Base-by-base conservation (phyloP, 2,113 vertebrate genomes). In the Anthoscopus minutus region DNA sequence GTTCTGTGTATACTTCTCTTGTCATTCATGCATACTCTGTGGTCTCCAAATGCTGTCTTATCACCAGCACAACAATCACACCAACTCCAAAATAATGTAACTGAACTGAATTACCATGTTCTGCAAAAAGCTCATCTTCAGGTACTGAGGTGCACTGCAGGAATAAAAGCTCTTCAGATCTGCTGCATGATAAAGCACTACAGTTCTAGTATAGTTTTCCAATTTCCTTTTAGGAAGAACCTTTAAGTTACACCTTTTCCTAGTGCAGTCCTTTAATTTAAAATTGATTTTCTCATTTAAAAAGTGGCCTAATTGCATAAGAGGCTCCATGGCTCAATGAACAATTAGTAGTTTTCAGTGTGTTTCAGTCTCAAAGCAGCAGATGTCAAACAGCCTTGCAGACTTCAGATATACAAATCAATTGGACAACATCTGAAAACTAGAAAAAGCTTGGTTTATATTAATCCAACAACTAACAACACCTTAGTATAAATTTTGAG, bases 251-350 rank as follows among this genome's bases (percentile, higher is more conserved):
- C 33, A 50, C 13, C 27, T 80, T 67, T 95, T 56, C 76, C 78
- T 87, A 67, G 66, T n/a, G 50, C 62, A 82, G 67, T 71, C 58
- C 44, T 96, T 97, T 95, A 94, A 97, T 94, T 87, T 81, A 91
- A 91, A 93, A 86, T 95, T 95, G 19, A 96, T 97, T 97, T 87
- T 74, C 53, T 93, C 85, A 91, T 88, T n/a, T 88, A 78, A 93
- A 96, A 72, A 85, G 45, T 78, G 40, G 77, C 70, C 81, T 94
- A 67, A 87, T 94, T 94, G 76, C 62, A 95, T 65, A 95, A 93
- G 89, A 92, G 45, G 15, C 53, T 88, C 89, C 61, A 85, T 48
- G 33, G 54, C 30, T 38, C 81, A 73, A 69, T 85, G 44, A 96
- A 84, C 84, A 89, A 94, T 87, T 81, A 91, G 83, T 90, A 38